Evolutionary conservation across 2,888 invertebrate species (phyloP), one percentile per base, ranked within the genome.

Genomic region (Hecatera dysodea): DNA sequence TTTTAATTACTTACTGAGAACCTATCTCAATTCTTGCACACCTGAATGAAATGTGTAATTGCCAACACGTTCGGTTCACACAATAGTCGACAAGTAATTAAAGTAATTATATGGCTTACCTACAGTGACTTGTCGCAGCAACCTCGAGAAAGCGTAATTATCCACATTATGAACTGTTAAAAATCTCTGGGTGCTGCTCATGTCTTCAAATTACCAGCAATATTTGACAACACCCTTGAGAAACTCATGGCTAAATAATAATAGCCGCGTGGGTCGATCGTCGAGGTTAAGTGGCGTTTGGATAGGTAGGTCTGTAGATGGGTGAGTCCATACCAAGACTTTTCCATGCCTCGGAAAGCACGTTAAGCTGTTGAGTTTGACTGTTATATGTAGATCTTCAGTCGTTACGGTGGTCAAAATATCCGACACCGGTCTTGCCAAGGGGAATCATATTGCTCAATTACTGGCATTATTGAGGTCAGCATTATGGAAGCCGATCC

Each of bases 81-180:
- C 66, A 82, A 72, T 75, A 77, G 72, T 75, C 67, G 62, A 60
- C 33, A 66, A 65, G 69, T 75, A 75, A 83, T 81, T 81, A 76
- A 75, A 81, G 66, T 75, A 79, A 84, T 82, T 84, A 67, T 57
- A 53, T 48, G 52, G 62, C 69, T 67, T 46, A 62, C 63, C 56
- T 50, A 65, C 56, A 52, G 66, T 67, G 71, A 57, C 70, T 71
- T 68, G 57, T 74, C 62, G 53, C 24, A 53, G 56, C 24, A 67
- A 62, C 29, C 64, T 67, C 22, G 7, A 65, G 67, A 70, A 67
- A 50, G 19, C 22, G 39, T 75, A 75, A 65, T 67, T 78, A 67
- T 61, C 46, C 46, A 57, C 22, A 65, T 72, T 52, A 71, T 50
- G 33, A 39, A 44, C 59, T 39, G 46, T 67, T 76, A 60, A 69